Percentiles rank a stretch among this genome's conserved stretches.
phyloP scores from a whole-genome alignment of 2,888 invertebrate genomes.

The Copidosoma aretas region DNA sequence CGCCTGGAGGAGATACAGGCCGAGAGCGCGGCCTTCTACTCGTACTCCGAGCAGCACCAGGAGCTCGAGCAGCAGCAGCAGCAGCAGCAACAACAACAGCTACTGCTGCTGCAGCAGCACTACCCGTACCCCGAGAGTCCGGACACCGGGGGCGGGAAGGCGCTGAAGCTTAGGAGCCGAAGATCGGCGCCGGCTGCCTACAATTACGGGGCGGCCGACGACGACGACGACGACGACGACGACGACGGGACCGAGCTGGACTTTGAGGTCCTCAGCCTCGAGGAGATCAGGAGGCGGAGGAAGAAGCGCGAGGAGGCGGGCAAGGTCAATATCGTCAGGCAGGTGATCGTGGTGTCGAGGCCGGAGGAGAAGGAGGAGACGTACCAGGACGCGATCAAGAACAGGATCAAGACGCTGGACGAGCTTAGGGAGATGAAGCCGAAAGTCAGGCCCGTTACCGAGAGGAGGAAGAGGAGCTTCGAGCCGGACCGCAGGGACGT shows the following conservation, averaged over 20 bases:
- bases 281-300: slow-evolving; percentile 62
- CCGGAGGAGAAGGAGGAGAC: slow-evolving; percentile 18
- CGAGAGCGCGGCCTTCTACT: slow-evolving; percentile 76
- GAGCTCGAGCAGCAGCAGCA: neutral
- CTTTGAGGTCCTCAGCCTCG: slow-evolving; percentile 65
- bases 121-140: too few relatives aligned
- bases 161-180: slow-evolving; percentile 11
- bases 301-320: neutral
- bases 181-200: neutral
- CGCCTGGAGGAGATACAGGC: slow-evolving; percentile 75
- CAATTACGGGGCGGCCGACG: neutral
- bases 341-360: neutral
- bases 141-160: slow-evolving; percentile 14
- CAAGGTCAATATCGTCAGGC: neutral
- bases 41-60: slow-evolving; percentile 61
- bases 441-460: neutral
- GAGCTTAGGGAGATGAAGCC: slow-evolving; percentile 50
- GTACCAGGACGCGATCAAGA: slow-evolving; percentile 39
- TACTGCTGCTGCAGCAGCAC: neutral
- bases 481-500: slow-evolving; percentile 11
- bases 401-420: slow-evolving; percentile 59
- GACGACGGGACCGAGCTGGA: slow-evolving; percentile 47
- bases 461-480: slow-evolving; percentile 14
- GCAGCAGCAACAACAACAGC: too few relatives aligned
- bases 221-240: neutral